Evolutionary conservation across 2,888 invertebrate species (phyloP).

Genomic region (Chrysolina americana): DNA sequence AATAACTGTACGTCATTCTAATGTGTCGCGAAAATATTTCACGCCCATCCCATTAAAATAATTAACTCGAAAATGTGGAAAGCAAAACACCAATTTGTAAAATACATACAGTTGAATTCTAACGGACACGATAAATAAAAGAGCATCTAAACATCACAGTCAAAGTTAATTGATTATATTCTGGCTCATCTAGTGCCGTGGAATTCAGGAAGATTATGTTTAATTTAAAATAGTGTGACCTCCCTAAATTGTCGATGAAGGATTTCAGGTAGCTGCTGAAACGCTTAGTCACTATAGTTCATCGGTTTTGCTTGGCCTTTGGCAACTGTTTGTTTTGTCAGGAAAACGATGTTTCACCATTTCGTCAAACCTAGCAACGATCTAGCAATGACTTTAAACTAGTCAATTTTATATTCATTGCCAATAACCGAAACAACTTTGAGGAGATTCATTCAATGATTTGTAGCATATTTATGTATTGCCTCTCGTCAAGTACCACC

Average conservation of each 20-base stretch:
- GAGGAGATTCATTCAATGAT: neutral
- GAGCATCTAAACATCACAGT: constrained; percentile 22
- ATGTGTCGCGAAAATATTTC: constrained; percentile 17
- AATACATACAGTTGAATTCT: neutral
- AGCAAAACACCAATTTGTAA: constrained; percentile 40
- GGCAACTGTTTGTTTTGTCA: constrained; percentile 39
- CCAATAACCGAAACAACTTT: neutral
- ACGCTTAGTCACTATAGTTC: constrained; percentile 34
- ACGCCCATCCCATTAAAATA: constrained; percentile 23
- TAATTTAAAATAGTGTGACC: constrained; percentile 40
- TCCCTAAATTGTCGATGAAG: constrained; percentile 42
- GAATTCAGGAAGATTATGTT: constrained; percentile 44
- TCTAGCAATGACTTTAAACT: neutral
- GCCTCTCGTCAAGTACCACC: no score
- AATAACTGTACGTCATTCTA: constrained; percentile 24
- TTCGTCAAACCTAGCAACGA: neutral
- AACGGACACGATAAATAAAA: neutral
- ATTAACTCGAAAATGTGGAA: constrained; percentile 31
- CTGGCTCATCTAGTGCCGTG: constrained; percentile 31
- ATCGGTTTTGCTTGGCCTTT: constrained; percentile 43
- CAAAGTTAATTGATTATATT: constrained; percentile 30
- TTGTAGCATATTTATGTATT: no score
- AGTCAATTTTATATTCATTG: neutral
- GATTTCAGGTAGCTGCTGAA: constrained; percentile 28
- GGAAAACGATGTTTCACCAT: constrained; percentile 15